Percentiles rank a stretch among this genome's conserved stretches.
Evolutionary conservation across 2,797 vertebrate species (phyloP).

Genomic region (Molossus molossus): DNA sequence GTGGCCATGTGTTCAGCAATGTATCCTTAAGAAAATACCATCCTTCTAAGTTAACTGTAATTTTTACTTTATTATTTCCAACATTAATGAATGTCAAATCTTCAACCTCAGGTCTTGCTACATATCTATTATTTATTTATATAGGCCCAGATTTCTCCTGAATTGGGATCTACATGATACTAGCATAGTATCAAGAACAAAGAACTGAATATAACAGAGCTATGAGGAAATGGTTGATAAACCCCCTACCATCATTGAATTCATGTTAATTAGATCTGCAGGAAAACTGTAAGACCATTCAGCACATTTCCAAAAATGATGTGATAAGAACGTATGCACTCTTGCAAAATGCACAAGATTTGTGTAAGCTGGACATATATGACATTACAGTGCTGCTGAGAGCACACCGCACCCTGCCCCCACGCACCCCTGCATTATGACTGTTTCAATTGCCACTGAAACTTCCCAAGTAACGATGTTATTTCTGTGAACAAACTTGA

Average conservation of each 20-base stretch:
- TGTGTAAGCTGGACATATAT: not conserved
- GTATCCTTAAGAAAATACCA: conserved; percentile 77
- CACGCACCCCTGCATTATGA: conserved; percentile 11
- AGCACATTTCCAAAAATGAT: conserved; percentile 51
- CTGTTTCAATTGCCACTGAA: conserved; percentile 72
- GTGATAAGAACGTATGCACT: not conserved
- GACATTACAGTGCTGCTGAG: not conserved
- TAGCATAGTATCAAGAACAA: not conserved
- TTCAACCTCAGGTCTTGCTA: conserved; percentile 48
- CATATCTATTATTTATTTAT: conserved; percentile 45
- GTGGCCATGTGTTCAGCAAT: conserved; percentile 73
- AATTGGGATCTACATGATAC: not conserved
- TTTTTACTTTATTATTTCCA: conserved; percentile 59
- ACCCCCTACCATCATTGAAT: conserved; percentile 55
- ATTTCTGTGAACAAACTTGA: conserved; percentile 65
- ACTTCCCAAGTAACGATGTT: conserved; percentile 64
- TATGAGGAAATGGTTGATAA: conserved; percentile 9
- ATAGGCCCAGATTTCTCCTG: not conserved
- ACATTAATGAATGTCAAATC: conserved; percentile 43
- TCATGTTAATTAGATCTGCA: conserved; percentile 49
- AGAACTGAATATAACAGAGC: not conserved
- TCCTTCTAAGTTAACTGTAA: conserved; percentile 63
- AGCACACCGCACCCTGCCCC: not conserved
- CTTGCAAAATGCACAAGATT: not conserved
- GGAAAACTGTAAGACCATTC: not conserved